phyloP scores from a whole-genome alignment of 2,888 invertebrate species.

The Polietes domitor region DNA sequence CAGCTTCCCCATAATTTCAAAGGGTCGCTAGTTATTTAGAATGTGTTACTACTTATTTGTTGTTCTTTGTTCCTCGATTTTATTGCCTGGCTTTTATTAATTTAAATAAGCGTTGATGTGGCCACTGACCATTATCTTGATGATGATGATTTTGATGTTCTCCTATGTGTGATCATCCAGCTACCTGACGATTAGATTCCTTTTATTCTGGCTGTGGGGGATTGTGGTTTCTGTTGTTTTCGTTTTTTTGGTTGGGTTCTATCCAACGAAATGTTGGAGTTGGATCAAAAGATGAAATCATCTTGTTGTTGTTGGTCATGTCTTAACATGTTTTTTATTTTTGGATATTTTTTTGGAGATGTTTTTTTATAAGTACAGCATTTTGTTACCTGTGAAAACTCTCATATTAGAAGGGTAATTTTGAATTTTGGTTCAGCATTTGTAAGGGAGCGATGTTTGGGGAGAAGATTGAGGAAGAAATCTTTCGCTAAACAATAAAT shows the following conservation, averaged over 20 bases:
- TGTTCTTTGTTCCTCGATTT: neutral
- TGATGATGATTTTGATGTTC: neutral
- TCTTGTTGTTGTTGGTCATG: neutral
- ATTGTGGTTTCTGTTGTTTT: neutral
- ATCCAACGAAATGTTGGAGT: neutral
- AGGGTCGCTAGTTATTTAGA: neutral
- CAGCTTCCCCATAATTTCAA: neutral
- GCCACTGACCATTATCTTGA: neutral
- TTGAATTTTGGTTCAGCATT: neutral
- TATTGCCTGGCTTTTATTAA: neutral
- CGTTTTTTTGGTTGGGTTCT: neutral
- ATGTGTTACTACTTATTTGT: conserved; percentile 17
- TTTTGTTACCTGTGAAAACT: conserved; percentile 8
- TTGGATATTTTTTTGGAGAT: neutral
- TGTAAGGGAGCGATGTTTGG: neutral
- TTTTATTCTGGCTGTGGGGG: neutral
- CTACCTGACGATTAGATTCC: neutral
- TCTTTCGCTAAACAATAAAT: too few relatives aligned
- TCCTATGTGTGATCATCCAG: neutral
- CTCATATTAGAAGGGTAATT: neutral
- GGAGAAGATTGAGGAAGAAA: too few relatives aligned
- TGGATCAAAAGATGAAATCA: conserved; percentile 10
- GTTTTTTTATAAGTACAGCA: neutral
- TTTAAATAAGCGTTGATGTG: conserved; percentile 4
- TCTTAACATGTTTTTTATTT: conserved; percentile 2